These are phyloP conservation scores for Distichodus sexfasciatus DNA, from an alignment of 2,797 vertebrate genomes.

Conservation along the genomic window DNA sequence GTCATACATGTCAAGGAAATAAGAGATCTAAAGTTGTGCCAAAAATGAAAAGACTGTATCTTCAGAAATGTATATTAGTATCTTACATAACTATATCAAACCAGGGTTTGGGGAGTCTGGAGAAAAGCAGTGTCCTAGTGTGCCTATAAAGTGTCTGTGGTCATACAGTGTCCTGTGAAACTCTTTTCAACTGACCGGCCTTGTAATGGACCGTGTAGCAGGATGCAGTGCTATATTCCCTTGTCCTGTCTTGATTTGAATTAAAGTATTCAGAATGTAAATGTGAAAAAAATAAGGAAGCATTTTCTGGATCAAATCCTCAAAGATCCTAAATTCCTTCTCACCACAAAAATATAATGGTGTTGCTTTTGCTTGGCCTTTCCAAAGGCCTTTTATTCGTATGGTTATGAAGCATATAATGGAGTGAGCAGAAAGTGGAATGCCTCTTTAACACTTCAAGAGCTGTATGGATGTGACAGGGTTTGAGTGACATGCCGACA, in stretches of 20 bases:
- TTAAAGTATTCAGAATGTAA: slow-evolving; percentile 52
- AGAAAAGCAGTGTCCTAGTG: not conserved
- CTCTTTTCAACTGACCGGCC: not conserved
- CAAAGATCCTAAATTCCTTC: slow-evolving; percentile 52
- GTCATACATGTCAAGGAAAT: not conserved
- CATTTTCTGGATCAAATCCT: slow-evolving; percentile 44
- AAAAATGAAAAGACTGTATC: not conserved
- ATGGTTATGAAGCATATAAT: slow-evolving; percentile 58
- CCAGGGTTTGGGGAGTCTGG: not conserved
- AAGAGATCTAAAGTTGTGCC: not conserved
- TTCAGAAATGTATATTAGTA: not conserved
- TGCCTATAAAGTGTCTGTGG: not conserved
- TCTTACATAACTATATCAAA: not conserved
- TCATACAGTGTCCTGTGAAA: slow-evolving; percentile 33
- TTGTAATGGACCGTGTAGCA: not conserved
- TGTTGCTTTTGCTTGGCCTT: slow-evolving; percentile 41
- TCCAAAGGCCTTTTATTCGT: slow-evolving; percentile 51
- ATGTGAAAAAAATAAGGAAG: slow-evolving; percentile 49
- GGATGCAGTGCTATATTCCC: slow-evolving; percentile 8
- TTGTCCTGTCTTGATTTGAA: too few relatives aligned
- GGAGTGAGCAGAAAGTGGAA: slow-evolving; percentile 41
- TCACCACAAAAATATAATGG: slow-evolving; percentile 42
- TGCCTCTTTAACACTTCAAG: slow-evolving; percentile 21
- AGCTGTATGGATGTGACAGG: slow-evolving; percentile 18
- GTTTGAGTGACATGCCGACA: slow-evolving; percentile 65